Evolutionary conservation across 2,113 vertebrate species (phyloP), one percentile per base, ranked within the genome.

Genomic region (Ranitomeya variabilis): DNA sequence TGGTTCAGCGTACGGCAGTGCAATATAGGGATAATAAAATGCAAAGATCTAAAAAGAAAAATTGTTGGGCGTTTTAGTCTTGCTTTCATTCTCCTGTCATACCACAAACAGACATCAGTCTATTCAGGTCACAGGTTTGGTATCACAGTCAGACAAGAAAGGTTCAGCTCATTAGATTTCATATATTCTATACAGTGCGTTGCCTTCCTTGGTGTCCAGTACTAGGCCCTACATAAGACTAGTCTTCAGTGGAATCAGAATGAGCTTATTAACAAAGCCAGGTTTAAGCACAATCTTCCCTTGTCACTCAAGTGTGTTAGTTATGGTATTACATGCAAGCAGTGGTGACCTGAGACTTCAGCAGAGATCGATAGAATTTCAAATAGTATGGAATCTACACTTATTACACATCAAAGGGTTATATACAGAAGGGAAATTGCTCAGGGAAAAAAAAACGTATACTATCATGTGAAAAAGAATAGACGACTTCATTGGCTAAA

Each of bases 161-260:
- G n/a, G 31, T 13, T 62, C 0, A 66, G 16, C 45, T 51, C 23
- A 37, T 60, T 18, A 23, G 59, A 21, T 45, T 82, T 82, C 8
- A 82, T 57, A 23, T 66, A 64, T 71, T 84, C 31, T 16, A 52
- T 19, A 15, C 15, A 11, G 13, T 79, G 77, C 55, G 13, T 79
- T 55, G 51, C 16, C 19, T 55, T 79, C 31, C 16, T 31, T 23
- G 15, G 21, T 57, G 54, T 79, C 77, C 18, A 21, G 12, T 79
- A 26, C 14, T 23, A 7, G 12, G 52, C 67, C 64, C 15, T 69
- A 11, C 62, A 54, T 23, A 54, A 69, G 45, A 69, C 19, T 69
- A 31, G 67, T 16, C 54, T 85, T 57, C 84, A 62, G 15, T 76
- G 54, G 69, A 86, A 76, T 86, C 69, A 76, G 31, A 76, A 59